These are phyloP conservation scores for Himalopsyche kuldschensis DNA, from an alignment of 2,888 invertebrate genomes.

Conservation along the genomic window DNA sequence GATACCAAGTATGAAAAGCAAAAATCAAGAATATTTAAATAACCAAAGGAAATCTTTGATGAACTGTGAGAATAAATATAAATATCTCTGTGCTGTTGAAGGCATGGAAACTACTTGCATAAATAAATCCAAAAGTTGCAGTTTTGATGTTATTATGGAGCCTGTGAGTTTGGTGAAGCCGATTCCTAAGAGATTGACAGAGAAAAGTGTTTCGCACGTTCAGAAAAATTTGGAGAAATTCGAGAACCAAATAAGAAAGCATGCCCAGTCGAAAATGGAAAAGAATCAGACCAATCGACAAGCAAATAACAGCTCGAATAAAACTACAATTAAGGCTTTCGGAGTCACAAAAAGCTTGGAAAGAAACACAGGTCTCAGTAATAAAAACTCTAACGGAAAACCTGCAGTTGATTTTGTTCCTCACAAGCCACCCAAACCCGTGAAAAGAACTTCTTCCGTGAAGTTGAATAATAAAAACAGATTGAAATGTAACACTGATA, in stretches of 20 bases:
- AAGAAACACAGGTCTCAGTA: constrained; percentile 49
- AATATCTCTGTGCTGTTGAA: constrained; percentile 54
- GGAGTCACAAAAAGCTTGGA: constrained; percentile 56
- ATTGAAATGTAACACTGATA: constrained; percentile 54
- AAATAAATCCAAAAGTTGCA: constrained; percentile 58
- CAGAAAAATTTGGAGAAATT: constrained; percentile 65
- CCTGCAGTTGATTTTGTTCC: constrained; percentile 63
- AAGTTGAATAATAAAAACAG: constrained; percentile 58
- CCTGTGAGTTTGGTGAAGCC: constrained; percentile 52
- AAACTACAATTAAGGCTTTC: constrained; percentile 48
- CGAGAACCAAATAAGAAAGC: constrained; percentile 58
- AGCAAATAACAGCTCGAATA: constrained; percentile 49
- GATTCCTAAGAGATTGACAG: constrained; percentile 54
- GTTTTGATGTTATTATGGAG: constrained; percentile 58
- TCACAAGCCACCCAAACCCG: constrained; percentile 75
- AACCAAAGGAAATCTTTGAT: constrained; percentile 55
- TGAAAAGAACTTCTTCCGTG: constrained; percentile 67
- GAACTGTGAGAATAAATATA: constrained; percentile 52
- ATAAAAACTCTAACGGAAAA: constrained; percentile 53
- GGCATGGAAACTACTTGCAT: constrained; percentile 54
- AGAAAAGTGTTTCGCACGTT: constrained; percentile 56
- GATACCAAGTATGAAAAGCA: constrained; percentile 59
- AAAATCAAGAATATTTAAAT: constrained; percentile 59
- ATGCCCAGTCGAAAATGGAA: constrained; percentile 50
- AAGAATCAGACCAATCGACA: constrained; percentile 53